phyloP scores from a whole-genome alignment of 2,113 vertebrate genomes.

The Crypturellus undulatus region DNA sequence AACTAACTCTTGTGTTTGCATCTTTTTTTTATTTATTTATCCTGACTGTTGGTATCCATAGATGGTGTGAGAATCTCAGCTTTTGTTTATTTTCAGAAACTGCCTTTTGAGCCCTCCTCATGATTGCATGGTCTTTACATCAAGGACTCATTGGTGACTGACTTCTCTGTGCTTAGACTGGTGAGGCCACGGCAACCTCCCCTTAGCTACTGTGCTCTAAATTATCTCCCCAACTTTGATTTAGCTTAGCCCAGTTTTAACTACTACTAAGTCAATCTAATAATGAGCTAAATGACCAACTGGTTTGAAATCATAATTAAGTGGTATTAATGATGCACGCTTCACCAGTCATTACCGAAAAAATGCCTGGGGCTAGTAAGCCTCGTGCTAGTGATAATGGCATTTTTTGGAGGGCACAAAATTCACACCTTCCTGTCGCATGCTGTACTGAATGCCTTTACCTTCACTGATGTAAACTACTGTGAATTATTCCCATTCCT shows the following conservation, averaged over 20 bases:
- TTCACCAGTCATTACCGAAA: background rate
- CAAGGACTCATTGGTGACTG: background rate
- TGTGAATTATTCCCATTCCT: too few species aligned
- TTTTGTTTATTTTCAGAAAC: background rate
- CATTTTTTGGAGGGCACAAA: background rate
- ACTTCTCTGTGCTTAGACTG: background rate
- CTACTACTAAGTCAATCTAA: background rate
- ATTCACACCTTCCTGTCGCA: background rate
- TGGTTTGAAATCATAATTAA: background rate
- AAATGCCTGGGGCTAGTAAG: rapidly evolving
- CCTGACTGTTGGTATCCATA: background rate
- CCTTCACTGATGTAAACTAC: background rate
- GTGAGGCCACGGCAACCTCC: background rate
- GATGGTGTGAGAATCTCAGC: background rate
- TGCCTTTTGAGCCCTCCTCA: background rate
- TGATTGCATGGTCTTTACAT: background rate
- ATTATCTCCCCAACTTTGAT: background rate
- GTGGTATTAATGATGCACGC: background rate
- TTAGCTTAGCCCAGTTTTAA: background rate
- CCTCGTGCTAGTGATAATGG: background rate
- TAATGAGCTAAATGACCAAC: background rate
- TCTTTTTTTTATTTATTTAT: background rate
- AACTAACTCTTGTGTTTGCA: background rate
- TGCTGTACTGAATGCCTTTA: background rate
- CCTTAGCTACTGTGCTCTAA: background rate